These are phyloP conservation scores for Crossaster papposus DNA, from an alignment of 53 echinoderm and acorn worm species.

Conservation along the genomic window DNA sequence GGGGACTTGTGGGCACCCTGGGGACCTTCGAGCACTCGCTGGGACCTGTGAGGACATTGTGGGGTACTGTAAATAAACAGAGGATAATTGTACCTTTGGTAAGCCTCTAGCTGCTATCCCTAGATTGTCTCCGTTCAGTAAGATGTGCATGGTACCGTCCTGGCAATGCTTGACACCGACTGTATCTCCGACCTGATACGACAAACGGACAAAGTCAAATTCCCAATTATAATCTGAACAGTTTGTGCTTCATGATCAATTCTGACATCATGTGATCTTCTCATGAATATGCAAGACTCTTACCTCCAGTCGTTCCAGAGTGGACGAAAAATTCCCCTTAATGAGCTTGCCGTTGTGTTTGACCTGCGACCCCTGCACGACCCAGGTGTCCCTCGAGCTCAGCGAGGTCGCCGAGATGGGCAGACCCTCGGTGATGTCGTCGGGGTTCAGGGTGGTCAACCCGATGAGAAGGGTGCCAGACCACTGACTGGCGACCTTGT, in stretches of 20 bases:
- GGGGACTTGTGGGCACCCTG: too few relatives aligned
- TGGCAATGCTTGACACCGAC: conserved; percentile 81
- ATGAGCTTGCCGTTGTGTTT: conserved; percentile 78
- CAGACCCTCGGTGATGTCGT: conserved; percentile 64
- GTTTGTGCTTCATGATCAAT: not conserved
- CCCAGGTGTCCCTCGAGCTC: conserved; percentile 78
- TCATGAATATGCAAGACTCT: not conserved
- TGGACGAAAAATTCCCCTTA: conserved; percentile 88
- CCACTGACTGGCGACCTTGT: conserved; percentile 81
- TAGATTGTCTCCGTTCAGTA: conserved; percentile 84
- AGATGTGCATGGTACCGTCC: conserved; percentile 89
- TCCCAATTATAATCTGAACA: not conserved
- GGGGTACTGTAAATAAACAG: too few relatives aligned
- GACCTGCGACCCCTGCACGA: conserved; percentile 94
- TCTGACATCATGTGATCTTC: not conserved
- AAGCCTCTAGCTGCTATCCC: conserved; percentile 82
- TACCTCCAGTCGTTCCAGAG: conserved; percentile 91
- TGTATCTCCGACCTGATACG: conserved; percentile 72
- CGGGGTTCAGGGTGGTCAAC: conserved; percentile 83
- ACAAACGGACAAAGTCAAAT: not conserved
- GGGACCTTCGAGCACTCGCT: too few relatives aligned
- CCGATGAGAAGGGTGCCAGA: conserved; percentile 95
- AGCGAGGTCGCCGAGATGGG: conserved; percentile 70
- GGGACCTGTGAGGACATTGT: too few relatives aligned
- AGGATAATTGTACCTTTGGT: conserved; percentile 73